phyloP scores from a whole-genome alignment of 2,888 invertebrate species.

The Lutraria lutraria region DNA sequence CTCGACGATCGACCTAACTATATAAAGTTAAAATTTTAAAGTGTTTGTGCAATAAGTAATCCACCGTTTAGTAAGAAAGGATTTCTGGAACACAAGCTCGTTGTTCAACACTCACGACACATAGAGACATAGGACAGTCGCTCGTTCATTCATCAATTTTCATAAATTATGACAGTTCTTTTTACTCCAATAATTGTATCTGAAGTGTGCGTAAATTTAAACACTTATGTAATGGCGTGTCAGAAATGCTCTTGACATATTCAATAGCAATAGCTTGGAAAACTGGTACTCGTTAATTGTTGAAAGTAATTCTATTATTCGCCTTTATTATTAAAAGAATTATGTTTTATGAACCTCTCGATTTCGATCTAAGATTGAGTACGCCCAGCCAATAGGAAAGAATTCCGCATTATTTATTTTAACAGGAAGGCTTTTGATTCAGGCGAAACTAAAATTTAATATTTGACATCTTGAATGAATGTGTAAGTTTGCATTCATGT shows the following conservation, averaged over 20 bases:
- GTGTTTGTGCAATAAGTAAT: no score
- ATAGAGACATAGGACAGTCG: not conserved
- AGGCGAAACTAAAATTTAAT: not conserved
- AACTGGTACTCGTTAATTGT: no score
- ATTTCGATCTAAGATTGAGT: not conserved
- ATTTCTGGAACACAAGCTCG: no score
- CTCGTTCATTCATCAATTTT: not conserved
- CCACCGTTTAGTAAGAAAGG: no score
- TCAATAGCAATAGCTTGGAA: not conserved
- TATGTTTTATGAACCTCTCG: not conserved
- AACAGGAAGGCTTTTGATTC: not conserved
- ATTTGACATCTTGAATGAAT: not conserved
- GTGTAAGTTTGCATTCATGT: not conserved
- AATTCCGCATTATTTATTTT: not conserved
- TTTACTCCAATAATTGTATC: not conserved
- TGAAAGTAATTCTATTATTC: no score
- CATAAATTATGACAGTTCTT: not conserved
- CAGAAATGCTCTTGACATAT: not conserved
- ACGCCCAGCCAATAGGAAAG: not conserved
- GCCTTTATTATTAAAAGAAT: no score
- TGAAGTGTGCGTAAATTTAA: not conserved
- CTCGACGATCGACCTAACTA: no score
- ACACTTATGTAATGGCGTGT: not conserved
- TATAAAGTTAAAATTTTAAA: no score
- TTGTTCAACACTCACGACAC: no score